Evolutionary conservation across 2,888 invertebrate species (phyloP).

Genomic region (Harpagoxenus sublaevis): DNA sequence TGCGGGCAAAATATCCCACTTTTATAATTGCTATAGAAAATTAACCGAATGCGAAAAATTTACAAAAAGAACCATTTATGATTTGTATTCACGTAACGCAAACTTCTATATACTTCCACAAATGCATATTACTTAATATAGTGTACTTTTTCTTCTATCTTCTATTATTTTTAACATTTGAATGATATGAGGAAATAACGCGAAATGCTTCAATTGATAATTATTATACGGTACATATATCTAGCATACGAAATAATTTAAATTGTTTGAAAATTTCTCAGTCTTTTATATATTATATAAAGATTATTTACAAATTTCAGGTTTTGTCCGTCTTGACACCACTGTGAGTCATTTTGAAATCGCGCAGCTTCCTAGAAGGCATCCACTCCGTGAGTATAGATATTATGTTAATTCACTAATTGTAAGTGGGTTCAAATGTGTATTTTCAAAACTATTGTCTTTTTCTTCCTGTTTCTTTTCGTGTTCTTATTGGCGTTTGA

Average conservation of each 20-base stretch:
- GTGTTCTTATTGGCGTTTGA: not conserved
- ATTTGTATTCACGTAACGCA: not conserved
- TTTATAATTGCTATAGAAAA: not conserved
- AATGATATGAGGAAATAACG: not conserved
- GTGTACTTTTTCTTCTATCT: not conserved
- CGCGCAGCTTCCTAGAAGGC: constrained; percentile 17
- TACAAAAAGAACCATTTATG: not conserved
- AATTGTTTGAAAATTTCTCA: not conserved
- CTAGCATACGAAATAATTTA: not conserved
- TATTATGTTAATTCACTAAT: constrained; percentile 30
- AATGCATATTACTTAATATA: not conserved
- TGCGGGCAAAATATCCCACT: not conserved
- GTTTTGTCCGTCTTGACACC: not conserved
- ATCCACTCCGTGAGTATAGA: not conserved
- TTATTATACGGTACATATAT: not conserved
- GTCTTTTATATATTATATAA: not conserved
- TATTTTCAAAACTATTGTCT: constrained; percentile 24
- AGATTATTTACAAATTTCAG: constrained; percentile 1
- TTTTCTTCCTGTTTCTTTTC: not conserved
- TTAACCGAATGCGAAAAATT: not conserved
- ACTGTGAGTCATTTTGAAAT: constrained; percentile 6
- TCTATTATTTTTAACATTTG: not conserved
- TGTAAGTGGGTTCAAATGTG: constrained; percentile 7
- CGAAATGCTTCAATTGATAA: not conserved
- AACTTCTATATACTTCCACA: not conserved